Base-by-base conservation (phyloP, 1,140 invertebrate genomes). In the Lucilia sericata region DNA sequence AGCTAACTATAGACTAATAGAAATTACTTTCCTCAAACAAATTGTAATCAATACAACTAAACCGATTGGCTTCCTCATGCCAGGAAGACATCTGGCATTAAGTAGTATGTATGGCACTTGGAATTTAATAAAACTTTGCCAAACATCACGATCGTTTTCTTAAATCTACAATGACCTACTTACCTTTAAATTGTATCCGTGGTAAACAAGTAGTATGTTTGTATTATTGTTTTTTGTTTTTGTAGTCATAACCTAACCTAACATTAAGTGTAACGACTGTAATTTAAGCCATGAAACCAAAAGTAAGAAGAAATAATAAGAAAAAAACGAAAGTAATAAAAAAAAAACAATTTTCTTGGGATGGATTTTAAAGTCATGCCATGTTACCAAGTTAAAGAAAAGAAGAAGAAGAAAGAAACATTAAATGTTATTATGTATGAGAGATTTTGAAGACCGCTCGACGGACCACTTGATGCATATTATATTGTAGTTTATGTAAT, bases 221-320 rank as follows among this genome's bases (percentile, higher is more conserved):
- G 17, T n/a, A 60, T n/a, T 60, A 7, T 42, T 42, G 42, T 42
- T 60, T n/a, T 60, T 60, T 60, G 51, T 60, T 60, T n/a, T 60
- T 60, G 14, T n/a, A 60, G n/a, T n/a, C 55, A 60, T 60, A 70
- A 70, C 65, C n/a, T 70, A 70, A 70, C 65, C 65, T 70, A 70
- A 70, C n/a, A 70, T 70, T 70, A 70, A 19, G 65, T 70, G 21
- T 70, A 70, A 21, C 65, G 21, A 70, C 7, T 70, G n/a, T 70
- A 70, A 70, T 70, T 70, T 25, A n/a, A 55, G 51, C 51, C 51
- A 55, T 55, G 12, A 55, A 55, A 55, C 5, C 21, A 70, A 70
- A 60, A 60, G 7, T 70, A 70, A 42, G 42, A 42, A 42, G 42
- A 42, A 42, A 42, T 21, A 19, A 70, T 2, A 3, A 70, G 10